Base-by-base conservation (phyloP, 1,140 invertebrate genomes). In the Philaenus spumarius region DNA sequence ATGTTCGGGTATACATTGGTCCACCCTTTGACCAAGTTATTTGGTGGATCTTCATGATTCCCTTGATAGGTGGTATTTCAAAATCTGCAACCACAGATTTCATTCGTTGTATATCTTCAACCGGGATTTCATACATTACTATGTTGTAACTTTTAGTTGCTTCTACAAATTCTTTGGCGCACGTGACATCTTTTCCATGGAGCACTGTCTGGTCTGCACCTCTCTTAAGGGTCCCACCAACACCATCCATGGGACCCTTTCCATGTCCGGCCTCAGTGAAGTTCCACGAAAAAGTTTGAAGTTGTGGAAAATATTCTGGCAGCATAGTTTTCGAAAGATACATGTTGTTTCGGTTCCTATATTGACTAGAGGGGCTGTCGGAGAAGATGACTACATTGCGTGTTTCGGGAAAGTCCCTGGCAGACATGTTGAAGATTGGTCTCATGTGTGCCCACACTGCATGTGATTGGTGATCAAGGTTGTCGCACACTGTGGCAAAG, bases 121-220 rank as follows among this genome's bases (percentile, higher is more conserved):
- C 15, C 23, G 17, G 17, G 4, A 50, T 24, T 24, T 22, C 19
- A 4, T 6, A 7, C 4, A 24, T 24, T 6, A 45, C 9, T 50
- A 24, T 24, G 9, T 50, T 22, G 22, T 24, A 11, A 22, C 15
- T 24, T 24, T 50, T 7, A 50, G 15, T 6, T 24, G 23, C 23
- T 4, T 50, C 9, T 22, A 50, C 47, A 50, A 50, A 50, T 6
- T 50, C 47, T 24, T 19, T 11, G 22, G 47, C 47, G 15, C 14
- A 50, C 19, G 17, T 50, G 47, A 70, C 45, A 57, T 69, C 68
- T 24, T 64, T 58, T 34, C 68, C 68, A 42, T 47, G 39, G 30
- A 62, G 63, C 17, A 70, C 64, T 24, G 64, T 62, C 17, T n/a
- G n/a, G n/a, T n/a, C n/a, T n/a, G n/a, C n/a, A n/a, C n/a, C n/a